Percentiles rank a stretch among this genome's conserved stretches.
phyloP scores from a whole-genome alignment of 64 coral and sea anemone genomes.

The Porites lutea region DNA sequence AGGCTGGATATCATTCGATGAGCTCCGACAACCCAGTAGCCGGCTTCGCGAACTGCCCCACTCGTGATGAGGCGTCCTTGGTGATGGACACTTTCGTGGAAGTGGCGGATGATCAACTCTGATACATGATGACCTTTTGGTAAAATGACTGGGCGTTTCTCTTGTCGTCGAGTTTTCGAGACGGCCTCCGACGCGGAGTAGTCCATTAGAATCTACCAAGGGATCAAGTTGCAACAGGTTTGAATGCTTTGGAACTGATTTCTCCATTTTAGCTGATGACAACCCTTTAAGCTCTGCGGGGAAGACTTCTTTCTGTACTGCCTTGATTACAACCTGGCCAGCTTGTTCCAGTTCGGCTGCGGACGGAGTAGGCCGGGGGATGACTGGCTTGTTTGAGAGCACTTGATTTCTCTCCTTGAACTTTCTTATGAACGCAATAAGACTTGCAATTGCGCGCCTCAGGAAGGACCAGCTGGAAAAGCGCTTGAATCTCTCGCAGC shows the following conservation, averaged over 20 bases:
- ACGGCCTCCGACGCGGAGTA: slow-evolving; percentile 17
- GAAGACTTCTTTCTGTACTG: neutral
- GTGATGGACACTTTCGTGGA: slow-evolving; percentile 9
- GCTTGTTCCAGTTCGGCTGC: slow-evolving; percentile 30
- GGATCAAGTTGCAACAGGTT: neutral
- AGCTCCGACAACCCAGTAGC: slow-evolving; percentile 38
- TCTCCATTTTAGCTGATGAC: neutral
- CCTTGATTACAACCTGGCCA: neutral
- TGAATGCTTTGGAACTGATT: neutral
- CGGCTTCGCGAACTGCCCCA: slow-evolving; percentile 13
- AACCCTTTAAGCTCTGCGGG: neutral
- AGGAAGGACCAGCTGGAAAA: no score
- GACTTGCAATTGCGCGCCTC: neutral
- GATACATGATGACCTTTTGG: slow-evolving; percentile 10
- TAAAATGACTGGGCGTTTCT: slow-evolving; percentile 23
- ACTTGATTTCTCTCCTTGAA: neutral
- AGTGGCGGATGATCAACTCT: neutral
- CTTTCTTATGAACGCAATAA: neutral
- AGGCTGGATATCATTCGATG: neutral
- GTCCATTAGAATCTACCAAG: neutral
- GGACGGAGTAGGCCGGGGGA: neutral
- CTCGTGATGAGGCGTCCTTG: slow-evolving; percentile 20
- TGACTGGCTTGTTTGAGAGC: neutral
- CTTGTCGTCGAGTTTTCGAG: neutral
- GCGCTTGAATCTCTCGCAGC: no score